Base-by-base conservation (phyloP, 2,113 vertebrate genomes). In the Greenwoodochromis staneri region DNA sequence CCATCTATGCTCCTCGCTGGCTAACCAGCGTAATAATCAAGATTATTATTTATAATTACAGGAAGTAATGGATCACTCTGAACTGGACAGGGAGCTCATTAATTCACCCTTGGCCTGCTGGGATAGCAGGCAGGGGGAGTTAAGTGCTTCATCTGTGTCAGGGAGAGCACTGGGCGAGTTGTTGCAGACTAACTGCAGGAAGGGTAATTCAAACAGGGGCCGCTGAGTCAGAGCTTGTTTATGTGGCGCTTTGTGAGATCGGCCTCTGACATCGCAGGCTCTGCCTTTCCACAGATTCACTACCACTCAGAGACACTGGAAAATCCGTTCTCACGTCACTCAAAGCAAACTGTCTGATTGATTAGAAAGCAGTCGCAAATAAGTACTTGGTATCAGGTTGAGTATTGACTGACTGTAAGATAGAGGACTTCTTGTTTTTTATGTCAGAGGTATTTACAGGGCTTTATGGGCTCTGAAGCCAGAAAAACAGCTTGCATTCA, bases 11-110 rank as follows among this genome's bases (percentile, higher is more conserved):
- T 97, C 42, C 97, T 97, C 96, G 96, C 96, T 95, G 96, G 97
- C 97, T 98, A 98, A 98, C 97, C 98, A 98, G 98, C 97, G 96
- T 99, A 98, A 99, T 99, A 98, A 98, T 99, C 98, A 97, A 97
- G 98, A 98, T 99, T 99, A 99, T 99, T 99, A 99, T 99, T 99
- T 99, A 98, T 99, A 99, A 99, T 99, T 99, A 99, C 97, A 98
- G 99, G 98, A 99, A 99, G 98, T 98, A 98, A 99, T 99, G 98
- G 97, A 99, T 99, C 98, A 99, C 98, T 97, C 97, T 93, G 97
- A 96, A 96, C 96, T 97, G 97, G 97, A 98, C 97, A 96, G 92
- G 97, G 97, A 96, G 96, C 97, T 98, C 98, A 97, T 99, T 99
- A 99, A 99, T 99, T 98, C 98, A 97, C 96, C 97, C 97, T 94